phyloP scores from a whole-genome alignment of 1,140 invertebrate species.

The Lineus longissimus region DNA sequence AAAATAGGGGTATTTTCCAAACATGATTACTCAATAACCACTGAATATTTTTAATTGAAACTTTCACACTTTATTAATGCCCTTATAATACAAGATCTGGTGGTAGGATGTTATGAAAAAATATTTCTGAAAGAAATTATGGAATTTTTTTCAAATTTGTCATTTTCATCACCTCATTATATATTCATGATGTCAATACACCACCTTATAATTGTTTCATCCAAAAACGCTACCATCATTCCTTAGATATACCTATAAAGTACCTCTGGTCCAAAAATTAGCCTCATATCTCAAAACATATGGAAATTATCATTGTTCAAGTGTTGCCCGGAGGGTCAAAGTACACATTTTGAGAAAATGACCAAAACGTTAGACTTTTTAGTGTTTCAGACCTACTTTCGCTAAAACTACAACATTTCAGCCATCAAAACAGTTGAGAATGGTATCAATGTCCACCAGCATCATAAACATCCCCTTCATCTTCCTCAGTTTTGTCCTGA shows the following conservation, averaged over 20 bases:
- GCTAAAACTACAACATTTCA: background rate
- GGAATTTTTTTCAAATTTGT: background rate
- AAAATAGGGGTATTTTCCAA: background rate
- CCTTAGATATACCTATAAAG: background rate
- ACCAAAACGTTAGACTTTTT: background rate
- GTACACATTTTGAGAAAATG: background rate
- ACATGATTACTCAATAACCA: background rate
- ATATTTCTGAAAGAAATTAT: background rate
- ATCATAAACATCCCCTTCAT: no score
- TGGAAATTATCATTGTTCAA: background rate
- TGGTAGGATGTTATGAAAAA: background rate
- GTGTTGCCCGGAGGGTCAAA: background rate
- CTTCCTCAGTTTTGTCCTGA: slow-evolving; percentile 4
- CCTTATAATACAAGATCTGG: background rate
- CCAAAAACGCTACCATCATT: background rate
- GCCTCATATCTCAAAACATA: background rate
- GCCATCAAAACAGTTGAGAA: no score
- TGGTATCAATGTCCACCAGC: no score
- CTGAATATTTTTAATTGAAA: background rate
- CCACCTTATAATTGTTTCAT: background rate
- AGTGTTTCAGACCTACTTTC: background rate
- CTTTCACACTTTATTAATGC: background rate
- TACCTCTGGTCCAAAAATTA: background rate
- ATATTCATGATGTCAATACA: background rate
- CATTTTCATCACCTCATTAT: background rate